Base-by-base conservation (phyloP, 2,888 invertebrate species). In the Priocnemis perturbator region DNA sequence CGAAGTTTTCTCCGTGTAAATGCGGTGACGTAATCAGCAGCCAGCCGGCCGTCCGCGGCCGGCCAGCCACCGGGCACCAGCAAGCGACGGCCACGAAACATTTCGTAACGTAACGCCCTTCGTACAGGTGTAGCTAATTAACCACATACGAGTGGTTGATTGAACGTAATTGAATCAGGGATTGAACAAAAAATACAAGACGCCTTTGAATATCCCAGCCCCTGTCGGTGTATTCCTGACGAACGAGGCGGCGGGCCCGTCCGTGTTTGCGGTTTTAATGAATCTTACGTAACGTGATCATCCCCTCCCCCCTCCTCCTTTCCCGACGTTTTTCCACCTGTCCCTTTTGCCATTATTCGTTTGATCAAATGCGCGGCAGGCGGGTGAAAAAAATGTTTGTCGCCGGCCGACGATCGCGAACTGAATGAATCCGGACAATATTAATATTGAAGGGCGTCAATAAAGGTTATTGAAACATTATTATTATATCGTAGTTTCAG, bases 1-100 rank as follows among this genome's bases (percentile, higher is more conserved):
- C 74, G 70, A 81, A 81, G 78, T 81, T 82, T 84, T 83, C 78
- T 76, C 72, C 79, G 80, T 81, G 79, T 79, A 79, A 84, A 81
- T 78, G 75, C 64, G 56, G 64, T 21, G 74, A 59, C 74, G 73
- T 76, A 80, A 78, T 80, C 76, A 80, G 77, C 76, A n/a, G 70
- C 71, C 37, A 26, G 26, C 47, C 73, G 74, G 37, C 14, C 7
- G 37, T 3, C 26, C 3, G 7, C 3, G 3, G 26, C 7, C 26
- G 26, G 26, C 7, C 26, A 7, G 26, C 26, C 3, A 4, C 26
- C 3, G 26, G 26, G 26, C 26, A 7, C 3, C 37, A 9, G 7
- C 37, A 9, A 11, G 37, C 37, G 37, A 37, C 37, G 37, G 37
- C 71, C 71, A 74, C 79, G 77, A 76, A 74, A 71, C 77, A 77